Conservation (phyloP, 2,797 vertebrate genomes). For the Enteromius radiatus region DNA sequence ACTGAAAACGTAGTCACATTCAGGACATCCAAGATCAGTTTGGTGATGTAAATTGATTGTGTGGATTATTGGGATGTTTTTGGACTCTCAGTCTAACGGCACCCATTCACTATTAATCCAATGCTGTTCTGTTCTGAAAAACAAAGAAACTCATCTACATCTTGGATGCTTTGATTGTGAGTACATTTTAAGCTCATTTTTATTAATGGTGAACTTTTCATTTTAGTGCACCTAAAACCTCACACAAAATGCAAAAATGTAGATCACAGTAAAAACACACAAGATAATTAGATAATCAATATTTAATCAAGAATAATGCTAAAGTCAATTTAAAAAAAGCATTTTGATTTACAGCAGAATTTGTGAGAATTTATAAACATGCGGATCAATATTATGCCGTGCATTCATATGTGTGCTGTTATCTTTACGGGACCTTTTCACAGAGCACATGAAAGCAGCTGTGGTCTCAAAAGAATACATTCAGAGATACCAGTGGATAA, state of each 20-base stretch:
- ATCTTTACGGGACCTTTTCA: constrained; percentile 6
- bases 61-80: neutral
- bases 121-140: neutral
- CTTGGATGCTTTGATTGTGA: neutral
- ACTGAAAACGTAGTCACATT: neutral
- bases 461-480: constrained; percentile 11
- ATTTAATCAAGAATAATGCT: neutral
- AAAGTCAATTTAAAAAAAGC: neutral
- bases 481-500: constrained; percentile 31
- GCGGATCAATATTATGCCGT: neutral
- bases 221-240: neutral
- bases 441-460: constrained; percentile 2
- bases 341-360: neutral
- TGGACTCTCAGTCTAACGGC: neutral
- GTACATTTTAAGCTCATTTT: neutral
- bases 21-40: neutral
- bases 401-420: neutral
- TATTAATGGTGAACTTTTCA: neutral
- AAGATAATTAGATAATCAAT: neutral
- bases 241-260: neutral
- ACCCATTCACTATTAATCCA: neutral
- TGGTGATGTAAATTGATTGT: neutral
- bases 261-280: neutral
- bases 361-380: neutral
- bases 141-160: neutral